phyloP scores from a whole-genome alignment of 2,888 invertebrate species.

The Drosophila peninsularis region DNA sequence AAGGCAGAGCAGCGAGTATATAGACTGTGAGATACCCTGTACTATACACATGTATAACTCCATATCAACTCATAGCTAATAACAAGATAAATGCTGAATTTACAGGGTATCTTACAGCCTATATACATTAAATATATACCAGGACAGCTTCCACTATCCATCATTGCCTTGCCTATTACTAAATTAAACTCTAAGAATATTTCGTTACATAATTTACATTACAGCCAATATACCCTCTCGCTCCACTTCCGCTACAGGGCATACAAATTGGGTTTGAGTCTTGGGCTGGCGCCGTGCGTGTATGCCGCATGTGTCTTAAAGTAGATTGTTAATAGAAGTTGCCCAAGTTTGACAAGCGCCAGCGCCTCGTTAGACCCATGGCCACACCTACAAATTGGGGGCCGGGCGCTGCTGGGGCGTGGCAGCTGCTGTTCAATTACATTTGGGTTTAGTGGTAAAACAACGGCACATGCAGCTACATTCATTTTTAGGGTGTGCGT shows the following conservation, averaged over 20 bases:
- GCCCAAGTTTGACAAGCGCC: conserved; percentile 9
- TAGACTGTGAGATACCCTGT: conserved; percentile 2
- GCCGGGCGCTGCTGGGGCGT: not conserved
- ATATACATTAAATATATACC: not conserved
- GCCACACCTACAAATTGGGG: conserved; percentile 51
- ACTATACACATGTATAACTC: not conserved
- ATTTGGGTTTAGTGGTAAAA: conserved; percentile 42
- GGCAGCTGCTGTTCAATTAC: conserved; percentile 33
- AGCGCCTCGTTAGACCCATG: conserved; percentile 33
- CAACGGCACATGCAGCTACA: conserved; percentile 24
- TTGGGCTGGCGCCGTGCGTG: not conserved
- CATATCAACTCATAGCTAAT: not conserved
- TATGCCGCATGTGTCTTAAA: conserved; percentile 44
- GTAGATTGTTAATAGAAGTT: conserved; percentile 55
- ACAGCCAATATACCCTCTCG: not conserved
- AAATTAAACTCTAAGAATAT: no score
- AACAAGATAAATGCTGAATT: not conserved
- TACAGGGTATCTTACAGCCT: not conserved
- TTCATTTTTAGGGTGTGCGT: conserved; percentile 22
- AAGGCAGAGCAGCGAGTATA: no score
- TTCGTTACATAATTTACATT: no score
- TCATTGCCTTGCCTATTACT: no score
- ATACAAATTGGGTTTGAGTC: conserved; percentile 16
- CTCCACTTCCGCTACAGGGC: not conserved
- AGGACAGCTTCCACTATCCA: no score